Conservation (phyloP, 2,113 vertebrate species). For the Echinops telfairi region DNA sequence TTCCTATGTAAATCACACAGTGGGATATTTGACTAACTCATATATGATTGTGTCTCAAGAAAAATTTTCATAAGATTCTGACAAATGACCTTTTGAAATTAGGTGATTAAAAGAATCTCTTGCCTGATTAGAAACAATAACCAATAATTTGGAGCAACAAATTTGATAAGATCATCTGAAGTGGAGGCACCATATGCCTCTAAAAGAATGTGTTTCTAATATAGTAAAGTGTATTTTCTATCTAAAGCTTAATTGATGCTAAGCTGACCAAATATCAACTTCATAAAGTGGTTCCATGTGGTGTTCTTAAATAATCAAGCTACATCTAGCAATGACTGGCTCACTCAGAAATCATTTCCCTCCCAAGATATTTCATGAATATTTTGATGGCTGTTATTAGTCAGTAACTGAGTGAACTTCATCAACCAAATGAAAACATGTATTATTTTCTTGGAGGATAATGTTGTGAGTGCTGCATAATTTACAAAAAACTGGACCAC, state of each 20-base stretch:
- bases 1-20: background rate
- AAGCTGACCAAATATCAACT: background rate
- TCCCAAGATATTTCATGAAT: constrained; percentile 21
- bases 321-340: background rate
- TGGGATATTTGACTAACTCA: background rate
- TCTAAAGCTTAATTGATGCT: background rate
- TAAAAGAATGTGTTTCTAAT: constrained; percentile 14
- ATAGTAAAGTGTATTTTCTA: background rate
- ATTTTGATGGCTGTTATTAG: background rate
- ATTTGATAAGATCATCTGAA: background rate
- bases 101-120: background rate
- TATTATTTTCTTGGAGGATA: constrained; percentile 27
- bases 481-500: background rate
- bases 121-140: background rate
- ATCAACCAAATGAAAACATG: constrained; percentile 31
- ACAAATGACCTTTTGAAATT: constrained; percentile 19
- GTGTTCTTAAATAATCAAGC: constrained; percentile 15
- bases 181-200: background rate
- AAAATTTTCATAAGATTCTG: background rate
- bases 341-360: background rate
- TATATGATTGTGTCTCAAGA: background rate
- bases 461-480: background rate
- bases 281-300: background rate
- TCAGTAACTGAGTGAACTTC: constrained; percentile 14
- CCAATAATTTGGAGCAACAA: background rate